Conservation (phyloP, 2,113 vertebrate species). For the Microtus oregoni region DNA sequence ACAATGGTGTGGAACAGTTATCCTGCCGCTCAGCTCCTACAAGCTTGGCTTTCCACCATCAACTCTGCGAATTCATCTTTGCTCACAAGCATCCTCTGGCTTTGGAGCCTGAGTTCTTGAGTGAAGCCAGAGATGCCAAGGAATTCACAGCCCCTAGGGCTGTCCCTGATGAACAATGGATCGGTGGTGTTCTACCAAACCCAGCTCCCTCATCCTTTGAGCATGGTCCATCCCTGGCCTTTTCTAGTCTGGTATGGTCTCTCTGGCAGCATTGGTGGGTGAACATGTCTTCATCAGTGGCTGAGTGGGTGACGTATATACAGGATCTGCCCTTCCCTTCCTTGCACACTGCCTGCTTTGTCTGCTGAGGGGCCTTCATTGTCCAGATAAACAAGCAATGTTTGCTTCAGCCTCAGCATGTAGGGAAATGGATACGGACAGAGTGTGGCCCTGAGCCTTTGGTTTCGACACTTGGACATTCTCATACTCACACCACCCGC, state of each 20-base stretch:
- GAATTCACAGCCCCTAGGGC: rapidly evolving
- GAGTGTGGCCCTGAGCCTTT: rapidly evolving
- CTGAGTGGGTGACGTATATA: too few relatives aligned
- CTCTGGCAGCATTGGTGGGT: too few relatives aligned
- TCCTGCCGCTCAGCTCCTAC: not conserved
- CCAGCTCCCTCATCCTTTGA: not conserved
- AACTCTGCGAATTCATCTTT: not conserved
- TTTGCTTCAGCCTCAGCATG: not conserved
- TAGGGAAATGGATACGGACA: too few relatives aligned
- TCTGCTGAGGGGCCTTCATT: rapidly evolving
- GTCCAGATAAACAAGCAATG: not conserved
- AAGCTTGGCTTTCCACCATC: not conserved
- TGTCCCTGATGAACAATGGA: not conserved
- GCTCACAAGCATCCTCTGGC: not conserved
- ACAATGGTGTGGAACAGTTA: rapidly evolving
- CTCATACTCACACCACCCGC: rapidly evolving
- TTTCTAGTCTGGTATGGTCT: not conserved
- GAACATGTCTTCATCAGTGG: rapidly evolving
- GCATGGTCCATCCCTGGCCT: not conserved
- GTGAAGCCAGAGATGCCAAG: not conserved
- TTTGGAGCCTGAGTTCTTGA: not conserved
- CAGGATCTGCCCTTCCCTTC: too few relatives aligned
- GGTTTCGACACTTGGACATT: not conserved
- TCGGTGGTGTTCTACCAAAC: not conserved
- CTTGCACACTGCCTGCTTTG: not conserved